Conservation (phyloP, 2,888 invertebrate species). For the Nymphalis c-album region DNA sequence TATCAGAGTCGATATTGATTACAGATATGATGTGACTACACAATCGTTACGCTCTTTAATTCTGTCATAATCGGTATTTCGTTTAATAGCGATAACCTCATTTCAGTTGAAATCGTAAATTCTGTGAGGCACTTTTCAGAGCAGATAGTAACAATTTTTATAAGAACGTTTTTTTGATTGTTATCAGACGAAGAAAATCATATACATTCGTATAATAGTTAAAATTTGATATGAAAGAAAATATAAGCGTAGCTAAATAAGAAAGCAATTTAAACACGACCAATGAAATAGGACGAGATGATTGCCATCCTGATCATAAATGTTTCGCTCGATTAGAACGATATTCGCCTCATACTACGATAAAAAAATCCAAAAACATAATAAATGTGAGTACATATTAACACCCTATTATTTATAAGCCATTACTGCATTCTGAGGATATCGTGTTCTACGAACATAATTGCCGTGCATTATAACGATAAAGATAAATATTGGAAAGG, state of each 20-base stretch:
- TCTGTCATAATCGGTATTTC: constrained; percentile 5
- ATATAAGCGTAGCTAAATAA: neutral
- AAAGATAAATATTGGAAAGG: constrained; percentile 9
- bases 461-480: constrained; percentile 3
- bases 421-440: constrained; percentile 30
- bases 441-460: constrained; percentile 21
- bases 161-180: neutral
- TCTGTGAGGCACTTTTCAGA: neutral
- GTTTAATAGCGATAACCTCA: constrained; percentile 3
- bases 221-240: neutral
- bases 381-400: constrained; percentile 13
- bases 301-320: constrained; percentile 13
- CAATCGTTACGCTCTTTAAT: constrained; percentile 3
- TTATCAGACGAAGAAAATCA: neutral
- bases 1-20: constrained; percentile 7
- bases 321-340: constrained; percentile 17
- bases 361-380: neutral
- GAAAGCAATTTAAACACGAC: constrained; percentile 20
- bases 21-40: neutral
- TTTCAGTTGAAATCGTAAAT: neutral
- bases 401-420: constrained; percentile 14
- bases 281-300: constrained; percentile 21
- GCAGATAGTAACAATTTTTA: neutral
- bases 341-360: constrained; percentile 4
- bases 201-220: neutral